Evolutionary conservation across 2,113 vertebrate genomes (phyloP).

Genomic region (Hippocampus zosterae): DNA sequence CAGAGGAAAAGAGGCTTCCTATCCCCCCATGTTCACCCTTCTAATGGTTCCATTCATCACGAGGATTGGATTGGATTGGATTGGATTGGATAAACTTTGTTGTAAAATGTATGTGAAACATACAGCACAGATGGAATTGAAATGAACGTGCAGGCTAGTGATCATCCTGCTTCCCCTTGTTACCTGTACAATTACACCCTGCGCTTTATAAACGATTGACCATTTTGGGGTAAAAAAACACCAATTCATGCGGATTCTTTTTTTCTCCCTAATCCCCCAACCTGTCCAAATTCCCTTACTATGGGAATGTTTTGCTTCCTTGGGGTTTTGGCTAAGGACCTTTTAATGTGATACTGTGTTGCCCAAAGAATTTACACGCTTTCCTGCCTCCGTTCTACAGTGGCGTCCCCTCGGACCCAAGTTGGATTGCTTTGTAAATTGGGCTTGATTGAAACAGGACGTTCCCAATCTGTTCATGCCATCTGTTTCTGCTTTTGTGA

Average conservation of each 20-base stretch:
- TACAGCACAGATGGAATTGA: no score
- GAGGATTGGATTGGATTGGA: no score
- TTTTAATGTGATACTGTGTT: constrained; percentile 41
- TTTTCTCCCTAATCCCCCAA: background rate
- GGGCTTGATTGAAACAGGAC: constrained; percentile 69
- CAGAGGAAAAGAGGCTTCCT: constrained; percentile 13
- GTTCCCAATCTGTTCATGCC: constrained; percentile 68
- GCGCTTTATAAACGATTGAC: constrained; percentile 32
- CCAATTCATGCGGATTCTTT: constrained; percentile 11
- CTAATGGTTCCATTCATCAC: constrained; percentile 50
- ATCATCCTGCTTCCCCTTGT: constrained; percentile 39
- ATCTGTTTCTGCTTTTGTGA: constrained; percentile 70
- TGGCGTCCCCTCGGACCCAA: constrained; percentile 54
- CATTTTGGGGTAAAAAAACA: constrained; percentile 19
- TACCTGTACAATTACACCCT: constrained; percentile 43
- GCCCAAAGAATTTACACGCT: constrained; percentile 42
- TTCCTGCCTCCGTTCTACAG: constrained; percentile 49
- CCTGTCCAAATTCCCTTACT: constrained; percentile 8
- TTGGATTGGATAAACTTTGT: no score
- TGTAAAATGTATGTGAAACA: no score
- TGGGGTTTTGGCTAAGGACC: constrained; percentile 16
- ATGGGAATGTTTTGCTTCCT: constrained; percentile 14
- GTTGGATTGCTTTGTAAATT: constrained; percentile 62
- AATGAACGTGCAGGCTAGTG: constrained; percentile 26
- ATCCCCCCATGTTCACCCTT: constrained; percentile 15